Conservation (phyloP, 1,140 invertebrate species). For the Ephestia elutella region DNA sequence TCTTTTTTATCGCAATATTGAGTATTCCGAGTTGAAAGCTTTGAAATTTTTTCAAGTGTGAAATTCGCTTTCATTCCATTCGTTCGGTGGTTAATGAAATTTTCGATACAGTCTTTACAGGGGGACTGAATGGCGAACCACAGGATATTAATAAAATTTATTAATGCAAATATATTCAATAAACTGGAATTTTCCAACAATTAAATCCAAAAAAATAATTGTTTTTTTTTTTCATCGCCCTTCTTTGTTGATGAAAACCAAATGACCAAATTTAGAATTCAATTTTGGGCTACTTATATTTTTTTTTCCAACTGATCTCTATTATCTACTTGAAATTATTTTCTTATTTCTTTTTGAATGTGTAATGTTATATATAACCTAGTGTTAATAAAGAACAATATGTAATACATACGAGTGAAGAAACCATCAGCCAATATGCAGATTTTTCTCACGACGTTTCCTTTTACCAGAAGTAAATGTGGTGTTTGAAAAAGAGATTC, state of each 20-base stretch:
- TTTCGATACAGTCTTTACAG: conserved; percentile 41
- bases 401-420: too few species aligned
- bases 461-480: too few species aligned
- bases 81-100: conserved; percentile 59
- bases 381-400: too few species aligned
- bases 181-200: conserved; percentile 16
- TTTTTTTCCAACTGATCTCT: too few species aligned
- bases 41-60: conserved; percentile 56
- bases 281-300: neutral
- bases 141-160: conserved; percentile 26
- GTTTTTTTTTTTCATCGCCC: conserved; percentile 6
- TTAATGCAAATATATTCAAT: conserved; percentile 33
- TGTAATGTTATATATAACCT: too few species aligned
- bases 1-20: conserved; percentile 53
- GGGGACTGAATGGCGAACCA: conserved; percentile 5
- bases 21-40: conserved; percentile 45
- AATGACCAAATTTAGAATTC: neutral
- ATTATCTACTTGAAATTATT: too few species aligned
- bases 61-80: conserved; percentile 59
- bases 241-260: neutral
- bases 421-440: too few species aligned
- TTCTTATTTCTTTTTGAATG: too few species aligned
- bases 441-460: too few species aligned
- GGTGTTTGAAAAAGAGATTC: too few species aligned
- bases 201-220: conserved; percentile 5